These are phyloP conservation scores for Blennius ocellaris DNA, from an alignment of 2,113 vertebrate genomes.

Conservation along the genomic window DNA sequence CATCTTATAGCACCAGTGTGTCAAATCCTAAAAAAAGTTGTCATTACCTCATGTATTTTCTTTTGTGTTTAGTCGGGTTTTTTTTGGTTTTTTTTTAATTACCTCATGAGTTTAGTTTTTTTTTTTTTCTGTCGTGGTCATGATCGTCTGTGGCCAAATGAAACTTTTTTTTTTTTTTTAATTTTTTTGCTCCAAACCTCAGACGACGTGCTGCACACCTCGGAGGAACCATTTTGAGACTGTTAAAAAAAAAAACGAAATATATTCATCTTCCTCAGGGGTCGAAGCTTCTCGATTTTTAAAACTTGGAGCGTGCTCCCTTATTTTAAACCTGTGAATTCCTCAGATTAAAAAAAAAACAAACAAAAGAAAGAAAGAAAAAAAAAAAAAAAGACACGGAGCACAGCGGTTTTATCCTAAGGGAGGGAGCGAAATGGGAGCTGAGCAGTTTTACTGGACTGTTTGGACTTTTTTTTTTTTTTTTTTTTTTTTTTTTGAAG, in stretches of 20 bases:
- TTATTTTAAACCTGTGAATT: conserved; percentile 68
- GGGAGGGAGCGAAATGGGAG: conserved; percentile 49
- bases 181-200: conserved; percentile 64
- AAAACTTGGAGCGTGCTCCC: conserved; percentile 54
- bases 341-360: conserved; percentile 38
- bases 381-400: conserved; percentile 15
- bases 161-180: conserved; percentile 1
- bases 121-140: conserved; percentile 62
- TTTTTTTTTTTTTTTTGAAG: too few relatives aligned
- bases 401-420: conserved; percentile 42
- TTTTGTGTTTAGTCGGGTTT: conserved; percentile 64
- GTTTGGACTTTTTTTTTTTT: conserved; percentile 64
- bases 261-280: conserved; percentile 82
- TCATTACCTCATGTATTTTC: conserved; percentile 79
- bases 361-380: neutral
- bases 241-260: conserved; percentile 76
- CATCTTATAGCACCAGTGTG: conserved; percentile 67
- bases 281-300: conserved; percentile 63
- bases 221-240: conserved; percentile 76
- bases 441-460: conserved; percentile 57
- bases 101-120: conserved; percentile 72
- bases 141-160: conserved; percentile 71
- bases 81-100: conserved; percentile 63
- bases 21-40: conserved; percentile 66
- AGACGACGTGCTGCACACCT: conserved; percentile 72